These are phyloP conservation scores for Dasysyrphus tricinctus DNA, from an alignment of 2,888 invertebrate genomes.

Conservation along the genomic window DNA sequence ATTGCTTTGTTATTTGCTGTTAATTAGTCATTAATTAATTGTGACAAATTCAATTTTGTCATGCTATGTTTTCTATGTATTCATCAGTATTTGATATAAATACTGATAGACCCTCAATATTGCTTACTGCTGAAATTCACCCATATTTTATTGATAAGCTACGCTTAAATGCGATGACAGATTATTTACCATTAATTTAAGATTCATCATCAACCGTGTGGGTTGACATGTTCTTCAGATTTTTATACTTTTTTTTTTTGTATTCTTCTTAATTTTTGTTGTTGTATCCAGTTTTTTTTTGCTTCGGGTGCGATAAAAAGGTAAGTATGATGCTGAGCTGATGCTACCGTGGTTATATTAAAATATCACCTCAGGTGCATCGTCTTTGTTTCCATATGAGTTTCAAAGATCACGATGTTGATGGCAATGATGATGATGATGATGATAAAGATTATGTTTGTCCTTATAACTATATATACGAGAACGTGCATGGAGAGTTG, in stretches of 20 bases:
- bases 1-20: no score
- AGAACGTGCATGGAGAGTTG: constrained; percentile 70
- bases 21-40: no score
- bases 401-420: constrained; percentile 50
- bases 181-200: constrained; percentile 71
- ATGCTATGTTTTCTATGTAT: no score
- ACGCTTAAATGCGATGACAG: constrained; percentile 59
- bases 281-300: neutral
- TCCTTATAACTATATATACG: constrained; percentile 11
- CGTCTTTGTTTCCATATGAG: constrained; percentile 51
- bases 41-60: no score
- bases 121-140: constrained; percentile 17
- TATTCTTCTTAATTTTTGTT: constrained; percentile 17
- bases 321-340: constrained; percentile 19
- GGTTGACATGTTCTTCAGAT: constrained; percentile 60
- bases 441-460: constrained; percentile 48
- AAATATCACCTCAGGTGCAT: constrained; percentile 71
- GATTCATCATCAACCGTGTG: constrained; percentile 66
- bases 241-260: constrained; percentile 16
- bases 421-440: constrained; percentile 51
- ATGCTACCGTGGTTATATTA: constrained; percentile 38
- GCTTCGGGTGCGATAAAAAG: constrained; percentile 41
- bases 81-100: no score
- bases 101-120: no score
- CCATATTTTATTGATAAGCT: neutral